Evolutionary conservation across 2,797 vertebrate species (phyloP), one percentile per base, ranked within the genome.

Genomic region (Pagetopsis macropterus): DNA sequence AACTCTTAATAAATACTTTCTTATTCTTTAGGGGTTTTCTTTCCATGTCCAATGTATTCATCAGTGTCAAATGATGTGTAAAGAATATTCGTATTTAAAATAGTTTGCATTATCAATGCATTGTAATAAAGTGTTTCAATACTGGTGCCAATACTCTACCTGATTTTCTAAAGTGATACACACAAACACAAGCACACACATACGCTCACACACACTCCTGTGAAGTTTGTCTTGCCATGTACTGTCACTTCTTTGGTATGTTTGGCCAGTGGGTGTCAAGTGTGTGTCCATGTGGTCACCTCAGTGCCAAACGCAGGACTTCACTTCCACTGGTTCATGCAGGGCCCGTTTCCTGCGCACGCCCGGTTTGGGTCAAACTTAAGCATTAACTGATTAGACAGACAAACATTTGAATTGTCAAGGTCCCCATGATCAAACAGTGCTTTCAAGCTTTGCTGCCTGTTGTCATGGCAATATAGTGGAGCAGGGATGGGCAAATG

Each of bases 181-280:
- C 33, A 7, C 49, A 16, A 56, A 56, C 33, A 13, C 54, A 37
- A 40, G 62, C 51, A 48, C 37, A 43, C 45, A 33, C 57, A 23
- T 40, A 46, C 48, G 44, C 41, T 56, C 45, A 54, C 61, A 71
- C 70, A 79, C 67, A 57, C 16, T 23, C 45, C 61, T 81, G 79
- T 55, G 40, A 71, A 66, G 61, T 81, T 76, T 84, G 79, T 59
- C 52, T 31, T 23, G 48, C 9, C 9, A 37, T 68, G 67, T 62
- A 46, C 49, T 82, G 48, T 74, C 72, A 75, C 66, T 46, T 14
- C 54, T 67, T 31, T 51, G 62, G 41, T 23, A 50, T 23, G 72
- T 78, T 60, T 76, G 65, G 17, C 56, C 49, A 1, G 41, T 67
- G 54, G 48, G 63, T 69, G 86, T 82, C 65, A 84, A 82, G 79